phyloP scores from a whole-genome alignment of 2,113 vertebrate genomes.

The Callipepla squamata region DNA sequence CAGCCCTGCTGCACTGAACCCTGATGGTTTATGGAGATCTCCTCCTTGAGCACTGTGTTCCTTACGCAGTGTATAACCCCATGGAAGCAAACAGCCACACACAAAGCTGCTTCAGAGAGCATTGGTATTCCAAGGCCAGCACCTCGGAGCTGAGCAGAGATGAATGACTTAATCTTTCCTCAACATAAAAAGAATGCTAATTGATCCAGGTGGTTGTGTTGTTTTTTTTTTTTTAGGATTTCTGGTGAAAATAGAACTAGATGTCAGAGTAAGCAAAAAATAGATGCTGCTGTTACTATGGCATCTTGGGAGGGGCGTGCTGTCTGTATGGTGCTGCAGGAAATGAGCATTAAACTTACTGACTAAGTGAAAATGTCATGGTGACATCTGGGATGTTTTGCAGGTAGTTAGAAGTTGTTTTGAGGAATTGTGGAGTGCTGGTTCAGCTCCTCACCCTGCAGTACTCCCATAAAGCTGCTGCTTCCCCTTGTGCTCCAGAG shows the following conservation, averaged over 20 bases:
- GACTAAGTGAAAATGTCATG: background rate
- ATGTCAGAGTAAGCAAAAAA: conserved; percentile 2
- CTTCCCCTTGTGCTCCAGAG: background rate
- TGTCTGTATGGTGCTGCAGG: background rate
- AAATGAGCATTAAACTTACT: background rate
- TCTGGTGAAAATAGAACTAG: conserved; percentile 11
- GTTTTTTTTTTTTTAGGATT: background rate
- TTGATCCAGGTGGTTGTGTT: background rate
- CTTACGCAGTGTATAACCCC: background rate
- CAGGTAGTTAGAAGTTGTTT: background rate
- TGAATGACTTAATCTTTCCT: conserved; percentile 26
- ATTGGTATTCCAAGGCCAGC: background rate
- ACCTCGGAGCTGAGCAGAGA: conserved; percentile 11
- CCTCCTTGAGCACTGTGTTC: background rate
- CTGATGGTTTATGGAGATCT: background rate
- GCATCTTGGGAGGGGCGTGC: background rate
- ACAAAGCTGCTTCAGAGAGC: background rate
- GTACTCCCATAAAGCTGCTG: background rate
- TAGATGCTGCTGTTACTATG: conserved; percentile 18
- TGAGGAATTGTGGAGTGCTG: background rate
- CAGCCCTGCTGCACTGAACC: background rate
- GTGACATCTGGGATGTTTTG: background rate
- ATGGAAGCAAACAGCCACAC: background rate
- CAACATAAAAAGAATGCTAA: conserved; percentile 31
- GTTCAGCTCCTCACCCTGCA: background rate